Percentiles rank a stretch among this genome's conserved stretches.
These are phyloP conservation scores for Microplitis manilae DNA, from an alignment of 2,888 invertebrate species.

Conservation along the genomic window DNA sequence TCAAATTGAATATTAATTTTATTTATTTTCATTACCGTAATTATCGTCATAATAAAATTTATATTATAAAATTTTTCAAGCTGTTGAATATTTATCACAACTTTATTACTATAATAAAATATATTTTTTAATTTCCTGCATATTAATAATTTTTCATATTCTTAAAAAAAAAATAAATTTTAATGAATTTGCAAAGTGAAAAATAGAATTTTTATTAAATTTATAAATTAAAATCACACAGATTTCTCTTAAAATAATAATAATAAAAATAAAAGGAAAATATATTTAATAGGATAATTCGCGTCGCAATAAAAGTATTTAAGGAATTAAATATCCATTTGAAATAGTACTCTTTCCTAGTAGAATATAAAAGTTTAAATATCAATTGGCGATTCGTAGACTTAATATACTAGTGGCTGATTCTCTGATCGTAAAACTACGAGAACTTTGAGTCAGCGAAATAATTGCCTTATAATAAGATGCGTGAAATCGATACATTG, in stretches of 20 bases:
- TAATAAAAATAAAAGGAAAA: background rate
- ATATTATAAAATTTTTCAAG: background rate
- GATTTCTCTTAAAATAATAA: conserved; percentile 13
- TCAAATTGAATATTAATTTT: too few species aligned
- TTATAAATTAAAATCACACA: background rate
- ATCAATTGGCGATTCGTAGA: background rate
- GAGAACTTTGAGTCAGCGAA: background rate
- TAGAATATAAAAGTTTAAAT: background rate
- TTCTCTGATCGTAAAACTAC: too few species aligned
- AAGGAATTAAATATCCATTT: conserved; percentile 12
- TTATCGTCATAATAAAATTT: background rate
- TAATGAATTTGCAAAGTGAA: background rate
- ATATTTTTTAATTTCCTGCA: background rate
- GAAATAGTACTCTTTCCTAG: background rate
- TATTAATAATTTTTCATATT: background rate
- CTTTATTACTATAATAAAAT: background rate
- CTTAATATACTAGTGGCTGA: background rate
- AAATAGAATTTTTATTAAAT: background rate
- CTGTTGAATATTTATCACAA: background rate
- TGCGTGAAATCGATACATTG: conserved; percentile 37
- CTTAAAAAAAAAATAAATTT: background rate
- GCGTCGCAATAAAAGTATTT: conserved; percentile 3
- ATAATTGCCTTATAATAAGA: conserved; percentile 40
- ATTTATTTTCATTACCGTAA: too few species aligned
- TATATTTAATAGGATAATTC: background rate